These are phyloP conservation scores for Bombylius major DNA, from an alignment of 2,888 invertebrate genomes.

Conservation along the genomic window DNA sequence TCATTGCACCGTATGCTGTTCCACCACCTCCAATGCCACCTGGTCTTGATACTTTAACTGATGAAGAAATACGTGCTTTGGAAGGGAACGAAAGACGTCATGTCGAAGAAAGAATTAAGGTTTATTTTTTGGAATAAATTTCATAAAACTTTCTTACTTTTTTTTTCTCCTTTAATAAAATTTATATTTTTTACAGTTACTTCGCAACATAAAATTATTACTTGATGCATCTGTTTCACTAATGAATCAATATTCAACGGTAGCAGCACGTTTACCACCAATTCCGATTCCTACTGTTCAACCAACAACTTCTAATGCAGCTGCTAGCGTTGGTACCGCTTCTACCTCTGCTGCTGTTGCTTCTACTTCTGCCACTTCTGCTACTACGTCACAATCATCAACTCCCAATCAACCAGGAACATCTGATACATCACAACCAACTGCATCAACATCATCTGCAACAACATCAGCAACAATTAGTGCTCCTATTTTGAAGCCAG, in stretches of 20 bases:
- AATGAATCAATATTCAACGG: slow-evolving; percentile 84
- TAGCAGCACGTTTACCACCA: slow-evolving; percentile 45
- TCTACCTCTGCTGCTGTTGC: background rate
- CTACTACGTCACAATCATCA: background rate
- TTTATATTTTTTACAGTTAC: slow-evolving; percentile 41
- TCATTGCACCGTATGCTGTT: slow-evolving; percentile 39
- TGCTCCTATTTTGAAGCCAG: background rate
- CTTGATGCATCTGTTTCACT: slow-evolving; percentile 87
- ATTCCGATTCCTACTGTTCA: slow-evolving; percentile 29
- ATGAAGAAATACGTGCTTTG: slow-evolving; percentile 74
- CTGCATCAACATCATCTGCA: slow-evolving; percentile 7
- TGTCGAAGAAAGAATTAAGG: slow-evolving; percentile 81
- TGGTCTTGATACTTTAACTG: slow-evolving; percentile 58
- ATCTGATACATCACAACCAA: slow-evolving; percentile 8
- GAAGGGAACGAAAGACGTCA: slow-evolving; percentile 81
- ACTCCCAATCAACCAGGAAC: background rate
- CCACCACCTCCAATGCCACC: slow-evolving; percentile 69
- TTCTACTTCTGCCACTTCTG: slow-evolving; percentile 5
- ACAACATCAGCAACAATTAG: slow-evolving; percentile 5
- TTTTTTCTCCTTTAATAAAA: background rate
- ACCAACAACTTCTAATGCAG: background rate
- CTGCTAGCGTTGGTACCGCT: background rate
- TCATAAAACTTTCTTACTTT: background rate
- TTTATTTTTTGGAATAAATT: slow-evolving; percentile 17
- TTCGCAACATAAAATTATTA: slow-evolving; percentile 76